These are phyloP conservation scores for Chaenogobius annularis DNA, from an alignment of 2,113 vertebrate species.

Conservation along the genomic window DNA sequence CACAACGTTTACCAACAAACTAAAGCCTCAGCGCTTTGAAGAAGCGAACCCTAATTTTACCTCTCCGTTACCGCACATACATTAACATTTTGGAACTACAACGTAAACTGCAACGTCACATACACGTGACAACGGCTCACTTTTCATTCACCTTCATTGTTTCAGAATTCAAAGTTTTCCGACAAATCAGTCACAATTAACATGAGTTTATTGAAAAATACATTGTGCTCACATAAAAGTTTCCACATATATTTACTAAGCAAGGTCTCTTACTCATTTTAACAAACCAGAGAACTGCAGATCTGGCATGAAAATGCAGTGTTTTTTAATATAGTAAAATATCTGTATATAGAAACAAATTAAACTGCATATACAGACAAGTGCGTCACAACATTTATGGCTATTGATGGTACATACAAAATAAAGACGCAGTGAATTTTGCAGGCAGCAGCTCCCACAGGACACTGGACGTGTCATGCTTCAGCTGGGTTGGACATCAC, in stretches of 20 bases:
- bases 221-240: background rate
- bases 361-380: slow-evolving; percentile 34
- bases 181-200: background rate
- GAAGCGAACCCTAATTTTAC: background rate
- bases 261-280: background rate
- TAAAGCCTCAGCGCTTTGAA: background rate
- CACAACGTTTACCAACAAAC: background rate
- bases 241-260: background rate
- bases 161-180: background rate
- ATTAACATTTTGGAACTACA: background rate
- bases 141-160: background rate
- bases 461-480: slow-evolving; percentile 32
- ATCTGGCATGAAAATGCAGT: background rate
- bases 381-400: slow-evolving; percentile 54
- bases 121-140: background rate
- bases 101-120: background rate
- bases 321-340: slow-evolving; percentile 14
- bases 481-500: slow-evolving; percentile 60
- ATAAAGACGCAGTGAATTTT: slow-evolving; percentile 34
- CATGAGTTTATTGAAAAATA: background rate
- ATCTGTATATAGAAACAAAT: slow-evolving; percentile 17
- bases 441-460: slow-evolving; percentile 52
- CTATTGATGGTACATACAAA: slow-evolving; percentile 55
- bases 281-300: background rate
- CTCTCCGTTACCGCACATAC: background rate